Percentiles rank a stretch among this genome's conserved stretches.
Conservation (phyloP, 2,888 invertebrate genomes). For the Ametastegia equiseti region DNA sequence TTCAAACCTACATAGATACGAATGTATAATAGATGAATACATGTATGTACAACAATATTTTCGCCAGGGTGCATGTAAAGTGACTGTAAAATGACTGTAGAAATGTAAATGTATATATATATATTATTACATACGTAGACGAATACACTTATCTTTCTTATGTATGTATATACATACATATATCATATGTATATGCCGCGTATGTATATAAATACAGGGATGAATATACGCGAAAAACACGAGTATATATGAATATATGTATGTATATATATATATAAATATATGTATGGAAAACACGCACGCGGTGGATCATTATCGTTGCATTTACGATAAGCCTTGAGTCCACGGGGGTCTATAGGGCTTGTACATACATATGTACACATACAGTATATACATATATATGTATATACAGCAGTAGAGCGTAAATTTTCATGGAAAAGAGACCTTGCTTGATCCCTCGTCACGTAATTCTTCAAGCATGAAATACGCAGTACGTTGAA, state of each 20-base stretch:
- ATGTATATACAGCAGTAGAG: not conserved
- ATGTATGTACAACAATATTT: not conserved
- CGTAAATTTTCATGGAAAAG: slow-evolving; percentile 7
- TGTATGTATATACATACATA: too few species aligned
- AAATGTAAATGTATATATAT: too few species aligned
- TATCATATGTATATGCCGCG: too few species aligned
- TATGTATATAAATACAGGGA: not conserved
- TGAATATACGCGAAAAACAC: not conserved
- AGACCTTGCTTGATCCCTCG: slow-evolving; percentile 22
- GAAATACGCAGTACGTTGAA: slow-evolving; percentile 7
- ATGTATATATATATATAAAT: not conserved
- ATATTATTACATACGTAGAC: too few species aligned
- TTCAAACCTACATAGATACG: not conserved
- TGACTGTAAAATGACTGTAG: too few species aligned
- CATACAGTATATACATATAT: too few species aligned
- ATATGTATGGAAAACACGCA: not conserved
- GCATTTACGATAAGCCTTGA: slow-evolving; percentile 24
- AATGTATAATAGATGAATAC: not conserved
- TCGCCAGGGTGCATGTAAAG: not conserved
- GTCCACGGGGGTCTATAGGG: too few species aligned
- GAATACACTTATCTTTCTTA: not conserved
- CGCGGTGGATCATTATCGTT: slow-evolving; percentile 1
- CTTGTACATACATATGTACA: too few species aligned
- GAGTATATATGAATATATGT: not conserved
- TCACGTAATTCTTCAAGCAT: slow-evolving; percentile 22